Conservation (phyloP, 2,113 vertebrate species). For the Axis porcinus region DNA sequence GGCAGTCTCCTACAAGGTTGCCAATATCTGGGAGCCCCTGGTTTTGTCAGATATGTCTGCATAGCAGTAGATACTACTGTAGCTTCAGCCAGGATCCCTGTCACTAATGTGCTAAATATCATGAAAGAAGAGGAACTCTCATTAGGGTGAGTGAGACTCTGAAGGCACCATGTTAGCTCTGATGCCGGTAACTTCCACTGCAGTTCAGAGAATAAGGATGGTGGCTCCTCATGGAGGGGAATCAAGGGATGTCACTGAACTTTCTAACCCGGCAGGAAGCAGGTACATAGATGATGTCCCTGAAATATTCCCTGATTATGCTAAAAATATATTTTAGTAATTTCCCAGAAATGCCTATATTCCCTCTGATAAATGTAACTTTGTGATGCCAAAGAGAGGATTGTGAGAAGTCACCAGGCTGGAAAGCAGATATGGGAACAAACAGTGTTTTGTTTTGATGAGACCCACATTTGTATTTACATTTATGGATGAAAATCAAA, state of each 20-base stretch:
- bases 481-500: constrained; percentile 38
- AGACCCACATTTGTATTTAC: not conserved
- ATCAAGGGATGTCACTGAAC: not conserved
- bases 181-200: not conserved
- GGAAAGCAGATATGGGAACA: not conserved
- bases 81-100: not conserved
- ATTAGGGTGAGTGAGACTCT: not conserved
- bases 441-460: not conserved
- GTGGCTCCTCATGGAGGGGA: not conserved
- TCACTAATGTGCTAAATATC: not conserved
- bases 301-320: not conserved
- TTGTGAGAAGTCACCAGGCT: not conserved
- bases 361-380: not conserved
- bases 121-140: not conserved
- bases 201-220: not conserved
- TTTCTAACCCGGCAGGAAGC: not conserved
- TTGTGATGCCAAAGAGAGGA: not conserved
- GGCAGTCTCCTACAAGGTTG: not conserved
- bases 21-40: not conserved
- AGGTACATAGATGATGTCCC: not conserved
- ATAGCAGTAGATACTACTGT: not conserved
- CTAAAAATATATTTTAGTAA: constrained; percentile 1
- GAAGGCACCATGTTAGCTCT: not conserved
- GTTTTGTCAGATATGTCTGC: not conserved
- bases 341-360: not conserved